phyloP scores from a whole-genome alignment of 2,113 vertebrate species.

The Lepisosteus osseus region DNA sequence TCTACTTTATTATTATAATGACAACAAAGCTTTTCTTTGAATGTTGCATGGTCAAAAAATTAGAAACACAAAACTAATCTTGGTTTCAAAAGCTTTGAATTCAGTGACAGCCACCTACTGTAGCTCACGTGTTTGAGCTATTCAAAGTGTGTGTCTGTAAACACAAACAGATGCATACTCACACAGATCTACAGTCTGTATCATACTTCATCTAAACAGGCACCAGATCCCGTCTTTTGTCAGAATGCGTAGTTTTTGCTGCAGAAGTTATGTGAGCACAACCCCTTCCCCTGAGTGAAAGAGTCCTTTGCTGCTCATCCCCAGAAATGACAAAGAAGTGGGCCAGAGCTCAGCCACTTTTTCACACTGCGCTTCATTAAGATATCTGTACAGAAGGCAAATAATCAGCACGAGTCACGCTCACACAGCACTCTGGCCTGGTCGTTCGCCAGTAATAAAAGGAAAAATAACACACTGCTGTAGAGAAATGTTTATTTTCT shows the following conservation, averaged over 20 bases:
- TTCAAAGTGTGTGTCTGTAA: too few relatives aligned
- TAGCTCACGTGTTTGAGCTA: too few relatives aligned
- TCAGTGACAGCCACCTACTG: too few relatives aligned
- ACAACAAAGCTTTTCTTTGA: too few relatives aligned
- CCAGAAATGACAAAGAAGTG: background rate
- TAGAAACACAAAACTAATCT: too few relatives aligned
- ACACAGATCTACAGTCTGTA: background rate
- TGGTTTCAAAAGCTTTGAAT: too few relatives aligned
- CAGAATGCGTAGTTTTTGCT: too few relatives aligned
- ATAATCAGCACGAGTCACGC: background rate
- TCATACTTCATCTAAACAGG: background rate
- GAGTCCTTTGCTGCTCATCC: slow-evolving; percentile 16
- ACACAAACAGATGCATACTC: too few relatives aligned
- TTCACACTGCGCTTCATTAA: background rate
- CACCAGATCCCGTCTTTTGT: background rate
- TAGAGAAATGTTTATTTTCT: slow-evolving; percentile 53
- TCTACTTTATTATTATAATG: too few relatives aligned
- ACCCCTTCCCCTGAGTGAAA: slow-evolving; percentile 11
- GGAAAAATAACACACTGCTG: slow-evolving; percentile 18
- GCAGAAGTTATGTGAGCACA: background rate
- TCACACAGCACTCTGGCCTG: slow-evolving; percentile 23
- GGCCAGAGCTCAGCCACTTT: background rate
- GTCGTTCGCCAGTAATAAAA: slow-evolving; percentile 23
- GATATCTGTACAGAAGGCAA: background rate
- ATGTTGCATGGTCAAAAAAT: too few relatives aligned